A percentile compares a stretch with the other conserved stretches of the same genome.
Conservation (phyloP, 1,140 invertebrate genomes). For the Sarcophaga peregrina region DNA sequence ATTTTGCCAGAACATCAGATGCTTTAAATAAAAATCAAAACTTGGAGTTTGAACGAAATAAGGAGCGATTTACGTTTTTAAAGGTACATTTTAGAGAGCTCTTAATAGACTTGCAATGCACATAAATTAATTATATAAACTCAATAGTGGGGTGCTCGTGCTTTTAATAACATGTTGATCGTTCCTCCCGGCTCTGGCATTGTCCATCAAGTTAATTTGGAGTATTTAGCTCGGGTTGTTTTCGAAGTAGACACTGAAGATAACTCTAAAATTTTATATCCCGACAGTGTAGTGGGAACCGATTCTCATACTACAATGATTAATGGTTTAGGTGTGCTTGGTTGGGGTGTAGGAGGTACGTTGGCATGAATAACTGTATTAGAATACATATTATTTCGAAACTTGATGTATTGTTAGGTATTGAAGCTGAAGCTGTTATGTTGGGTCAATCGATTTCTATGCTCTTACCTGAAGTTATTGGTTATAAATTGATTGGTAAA, state of each 20-base stretch:
- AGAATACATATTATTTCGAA: background rate
- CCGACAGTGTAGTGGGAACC: conserved; percentile 97
- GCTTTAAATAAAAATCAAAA: conserved; percentile 94
- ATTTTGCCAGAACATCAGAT: conserved; percentile 91
- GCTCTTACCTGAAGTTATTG: conserved; percentile 95
- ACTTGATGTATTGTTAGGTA: conserved; percentile 68
- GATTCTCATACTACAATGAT: conserved; percentile 99
- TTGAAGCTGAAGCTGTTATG: conserved; percentile 92
- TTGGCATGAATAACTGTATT: background rate
- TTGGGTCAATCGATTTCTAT: conserved; percentile 96
- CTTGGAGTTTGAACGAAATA: conserved; percentile 95
- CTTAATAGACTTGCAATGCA: background rate
- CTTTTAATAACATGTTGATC: conserved; percentile 96
- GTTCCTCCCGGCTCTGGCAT: conserved; percentile 98
- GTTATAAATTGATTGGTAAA: conserved; percentile 88
- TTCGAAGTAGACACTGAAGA: conserved; percentile 74
- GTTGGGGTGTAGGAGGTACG: conserved; percentile 73
- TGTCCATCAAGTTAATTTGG: conserved; percentile 97
- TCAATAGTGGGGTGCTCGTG: conserved; percentile 91
- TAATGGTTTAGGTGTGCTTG: conserved; percentile 86
- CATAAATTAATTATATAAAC: background rate
- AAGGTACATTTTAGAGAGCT: conserved; percentile 69
- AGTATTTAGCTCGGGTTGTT: conserved; percentile 95
- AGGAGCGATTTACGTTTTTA: conserved; percentile 94
- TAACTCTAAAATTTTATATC: conserved; percentile 75